These are phyloP conservation scores for Pteropus alecto DNA, from an alignment of 2,113 vertebrate species.

Conservation along the genomic window DNA sequence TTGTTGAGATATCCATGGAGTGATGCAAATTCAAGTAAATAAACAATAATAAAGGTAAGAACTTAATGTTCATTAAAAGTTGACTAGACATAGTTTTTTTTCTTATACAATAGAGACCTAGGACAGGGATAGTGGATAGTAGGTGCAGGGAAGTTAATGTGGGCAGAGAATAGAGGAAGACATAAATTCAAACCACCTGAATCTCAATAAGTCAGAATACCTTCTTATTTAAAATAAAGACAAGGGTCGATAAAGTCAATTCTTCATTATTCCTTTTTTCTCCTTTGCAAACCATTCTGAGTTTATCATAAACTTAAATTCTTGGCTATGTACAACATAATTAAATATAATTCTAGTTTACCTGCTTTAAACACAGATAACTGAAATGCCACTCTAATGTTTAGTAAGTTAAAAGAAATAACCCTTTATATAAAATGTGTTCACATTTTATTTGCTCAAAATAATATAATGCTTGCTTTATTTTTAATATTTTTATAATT, in stretches of 20 bases:
- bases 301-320: background rate
- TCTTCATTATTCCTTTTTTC: background rate
- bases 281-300: background rate
- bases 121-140: background rate
- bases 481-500: background rate
- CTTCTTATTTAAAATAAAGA: background rate
- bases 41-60: background rate
- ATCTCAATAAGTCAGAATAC: background rate
- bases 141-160: background rate
- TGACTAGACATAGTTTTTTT: background rate
- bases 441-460: constrained; percentile 6
- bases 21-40: background rate
- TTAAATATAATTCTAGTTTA: background rate
- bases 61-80: background rate
- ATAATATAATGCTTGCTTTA: background rate
- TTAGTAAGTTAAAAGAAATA: background rate
- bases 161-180: background rate
- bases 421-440: background rate
- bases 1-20: background rate
- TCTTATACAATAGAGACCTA: background rate
- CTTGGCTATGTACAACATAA: background rate
- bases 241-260: background rate
- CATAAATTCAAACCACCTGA: background rate
- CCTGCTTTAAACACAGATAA: background rate
- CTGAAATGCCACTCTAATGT: background rate